Conservation (phyloP, 1,140 invertebrate genomes). For the Bombus picipes region DNA sequence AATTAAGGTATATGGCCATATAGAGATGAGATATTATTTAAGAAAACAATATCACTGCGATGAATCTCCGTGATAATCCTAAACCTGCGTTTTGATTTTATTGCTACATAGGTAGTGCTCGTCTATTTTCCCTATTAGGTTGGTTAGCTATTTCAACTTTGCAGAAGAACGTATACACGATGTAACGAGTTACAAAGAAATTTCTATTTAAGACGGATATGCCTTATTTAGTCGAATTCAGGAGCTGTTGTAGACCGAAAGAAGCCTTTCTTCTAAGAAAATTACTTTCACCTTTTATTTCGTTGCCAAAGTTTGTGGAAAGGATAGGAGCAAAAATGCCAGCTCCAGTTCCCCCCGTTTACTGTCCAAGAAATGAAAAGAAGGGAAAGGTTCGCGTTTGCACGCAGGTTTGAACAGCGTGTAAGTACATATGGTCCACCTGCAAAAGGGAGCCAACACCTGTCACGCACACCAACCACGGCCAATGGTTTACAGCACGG, state of each 20-base stretch:
- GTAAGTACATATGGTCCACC: slow-evolving; percentile 74
- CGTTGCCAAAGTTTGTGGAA: not conserved
- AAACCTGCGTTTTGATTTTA: too few relatives aligned
- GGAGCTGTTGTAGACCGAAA: not conserved
- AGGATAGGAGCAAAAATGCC: not conserved
- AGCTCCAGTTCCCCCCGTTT: slow-evolving; percentile 30
- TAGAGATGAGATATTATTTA: too few relatives aligned
- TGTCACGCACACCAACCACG: slow-evolving; percentile 76
- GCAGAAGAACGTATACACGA: too few relatives aligned
- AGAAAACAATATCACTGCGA: too few relatives aligned
- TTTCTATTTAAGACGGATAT: too few relatives aligned
- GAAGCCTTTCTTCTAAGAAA: not conserved
- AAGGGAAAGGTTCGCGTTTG: slow-evolving; percentile 60
- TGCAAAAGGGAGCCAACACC: slow-evolving; percentile 77
- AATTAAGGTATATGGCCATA: too few relatives aligned
- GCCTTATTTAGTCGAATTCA: not conserved
- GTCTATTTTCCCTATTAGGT: too few relatives aligned
- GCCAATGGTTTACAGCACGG: slow-evolving; percentile 51
- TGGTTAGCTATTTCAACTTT: too few relatives aligned
- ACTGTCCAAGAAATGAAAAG: slow-evolving; percentile 10
- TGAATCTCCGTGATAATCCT: too few relatives aligned
- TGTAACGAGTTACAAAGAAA: too few relatives aligned
- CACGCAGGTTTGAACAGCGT: slow-evolving; percentile 56
- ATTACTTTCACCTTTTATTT: not conserved
- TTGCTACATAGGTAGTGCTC: too few relatives aligned